Base-by-base conservation (phyloP, 1,140 invertebrate species). In the Latrodectus geometricus region DNA sequence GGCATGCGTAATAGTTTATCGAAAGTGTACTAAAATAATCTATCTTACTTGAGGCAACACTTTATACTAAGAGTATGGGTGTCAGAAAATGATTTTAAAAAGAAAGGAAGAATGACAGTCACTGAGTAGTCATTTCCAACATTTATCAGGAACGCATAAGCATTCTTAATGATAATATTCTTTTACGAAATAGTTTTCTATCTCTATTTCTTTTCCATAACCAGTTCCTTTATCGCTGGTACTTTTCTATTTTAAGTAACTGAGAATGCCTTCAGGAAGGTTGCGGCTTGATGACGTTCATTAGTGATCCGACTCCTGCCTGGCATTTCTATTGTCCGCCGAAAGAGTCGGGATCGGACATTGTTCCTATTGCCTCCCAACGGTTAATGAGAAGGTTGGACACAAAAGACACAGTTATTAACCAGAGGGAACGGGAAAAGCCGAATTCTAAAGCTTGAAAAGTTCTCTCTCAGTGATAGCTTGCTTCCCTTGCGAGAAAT, bases 331-430 rank as follows among this genome's bases (percentile, higher is more conserved):
- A 73, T 74, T 74, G 80, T 82, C 69, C 70, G 4, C 9, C 69
- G 80, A 61, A 74, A 50, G 14, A 73, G 23, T 49, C 70, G 12
- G 70, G n/a, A 50, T 49, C n/a, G 70, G 9, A 73, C 14, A 49
- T 48, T 73, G 23, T 50, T 73, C 23, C 23, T 49, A 49, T 14
- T 23, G 70, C 21, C 15, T 5, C 21, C 54, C 11, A 14, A 23
- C 52, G 17, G 80, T 82, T 82, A 82, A 82, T 82, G 80, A 82
- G 80, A 82, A 82, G 70, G 12, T 50, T 21, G 69, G n/a, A 73
- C 23, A 82, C 70, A 82, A 82, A 82, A 82, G 80, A 49, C 61
- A 50, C 70, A 82, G 69, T 82, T 82, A 82, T 82, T 82, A 73
- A n/a, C 78, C 48, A 21, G 21, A 61, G 54, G 14, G 12, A 73